phyloP scores from a whole-genome alignment of 2,113 vertebrate species.

The Leptosomus discolor region DNA sequence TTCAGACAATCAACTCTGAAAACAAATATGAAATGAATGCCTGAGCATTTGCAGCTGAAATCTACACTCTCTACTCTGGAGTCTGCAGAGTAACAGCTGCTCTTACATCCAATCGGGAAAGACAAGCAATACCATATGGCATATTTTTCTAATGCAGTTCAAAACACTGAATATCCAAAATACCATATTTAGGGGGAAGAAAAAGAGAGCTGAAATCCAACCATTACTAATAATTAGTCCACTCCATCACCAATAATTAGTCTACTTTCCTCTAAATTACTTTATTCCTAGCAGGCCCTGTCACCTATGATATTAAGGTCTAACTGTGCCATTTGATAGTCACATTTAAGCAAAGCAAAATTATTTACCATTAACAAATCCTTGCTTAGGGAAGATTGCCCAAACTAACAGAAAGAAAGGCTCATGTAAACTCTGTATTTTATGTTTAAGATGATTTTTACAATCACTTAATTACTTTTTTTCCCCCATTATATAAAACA shows the following conservation, averaged over 20 bases:
- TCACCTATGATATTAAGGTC: background rate
- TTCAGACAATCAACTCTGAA: background rate
- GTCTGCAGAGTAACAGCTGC: conserved; percentile 40
- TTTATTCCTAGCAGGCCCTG: background rate
- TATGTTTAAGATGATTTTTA: background rate
- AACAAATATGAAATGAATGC: background rate
- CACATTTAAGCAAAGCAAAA: background rate
- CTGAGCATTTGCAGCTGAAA: background rate
- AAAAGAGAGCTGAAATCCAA: background rate
- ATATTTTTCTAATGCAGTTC: background rate
- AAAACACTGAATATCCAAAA: background rate
- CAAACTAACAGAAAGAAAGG: background rate
- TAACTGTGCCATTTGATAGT: background rate
- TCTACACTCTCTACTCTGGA: background rate
- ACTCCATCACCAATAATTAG: background rate
- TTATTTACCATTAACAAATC: background rate
- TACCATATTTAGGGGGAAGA: background rate
- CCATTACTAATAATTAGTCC: background rate
- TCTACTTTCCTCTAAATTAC: background rate
- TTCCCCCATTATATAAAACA: background rate
- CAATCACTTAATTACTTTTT: background rate
- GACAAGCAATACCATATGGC: conserved; percentile 25
- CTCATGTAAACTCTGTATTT: background rate
- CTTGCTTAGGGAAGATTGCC: background rate
- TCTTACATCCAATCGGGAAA: conserved; percentile 20